Evolutionary conservation across 2,113 vertebrate genomes (phyloP).

Genomic region (Rhynchomys soricoides): DNA sequence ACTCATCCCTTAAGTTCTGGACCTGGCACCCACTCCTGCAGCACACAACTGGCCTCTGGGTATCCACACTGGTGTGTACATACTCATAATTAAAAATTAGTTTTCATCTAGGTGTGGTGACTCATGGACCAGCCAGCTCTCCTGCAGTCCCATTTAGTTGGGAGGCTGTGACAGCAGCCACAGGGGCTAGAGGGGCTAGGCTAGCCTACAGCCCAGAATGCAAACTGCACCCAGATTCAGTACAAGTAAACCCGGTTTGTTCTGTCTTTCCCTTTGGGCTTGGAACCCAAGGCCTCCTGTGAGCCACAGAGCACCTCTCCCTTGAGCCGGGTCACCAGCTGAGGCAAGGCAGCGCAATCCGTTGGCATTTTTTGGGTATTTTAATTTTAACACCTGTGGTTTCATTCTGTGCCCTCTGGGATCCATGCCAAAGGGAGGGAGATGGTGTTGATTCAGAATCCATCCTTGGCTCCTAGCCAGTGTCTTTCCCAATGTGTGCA

Average conservation of each 20-base stretch:
- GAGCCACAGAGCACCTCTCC: not conserved
- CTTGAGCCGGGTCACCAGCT: not conserved
- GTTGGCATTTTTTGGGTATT: no score
- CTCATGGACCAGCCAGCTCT: not conserved
- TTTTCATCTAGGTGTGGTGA: not conserved
- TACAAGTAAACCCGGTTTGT: not conserved
- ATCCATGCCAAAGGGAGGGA: not conserved
- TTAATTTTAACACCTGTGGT: not conserved
- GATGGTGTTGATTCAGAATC: not conserved
- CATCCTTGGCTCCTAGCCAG: not conserved
- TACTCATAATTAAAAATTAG: not conserved
- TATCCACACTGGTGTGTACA: fast-evolving
- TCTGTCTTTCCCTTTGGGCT: not conserved
- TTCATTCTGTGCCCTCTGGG: not conserved
- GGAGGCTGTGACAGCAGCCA: no score
- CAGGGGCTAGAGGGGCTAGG: no score
- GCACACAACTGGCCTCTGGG: not conserved
- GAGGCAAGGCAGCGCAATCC: not conserved
- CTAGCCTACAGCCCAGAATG: not conserved
- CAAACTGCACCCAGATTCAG: not conserved
- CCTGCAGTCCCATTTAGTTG: not conserved
- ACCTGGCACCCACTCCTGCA: not conserved
- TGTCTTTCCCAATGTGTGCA: not conserved
- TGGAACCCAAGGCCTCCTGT: not conserved
- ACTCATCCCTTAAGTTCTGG: not conserved